A percentile compares a stretch with the other conserved stretches of the same genome.
Conservation (phyloP, 2,797 vertebrate genomes). For the Acanthopagrus latus region DNA sequence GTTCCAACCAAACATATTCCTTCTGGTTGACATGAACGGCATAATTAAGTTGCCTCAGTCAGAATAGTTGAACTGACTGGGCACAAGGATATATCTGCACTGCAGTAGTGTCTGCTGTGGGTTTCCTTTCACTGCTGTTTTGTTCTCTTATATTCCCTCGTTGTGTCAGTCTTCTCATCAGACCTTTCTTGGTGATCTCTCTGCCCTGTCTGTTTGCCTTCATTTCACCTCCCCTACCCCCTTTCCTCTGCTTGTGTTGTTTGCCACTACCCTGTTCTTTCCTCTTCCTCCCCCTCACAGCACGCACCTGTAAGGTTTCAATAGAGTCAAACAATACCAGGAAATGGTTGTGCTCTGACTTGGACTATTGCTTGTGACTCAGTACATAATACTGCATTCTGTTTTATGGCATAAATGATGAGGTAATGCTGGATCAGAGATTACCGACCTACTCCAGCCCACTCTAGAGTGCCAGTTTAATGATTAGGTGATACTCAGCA, state of each 20-base stretch:
- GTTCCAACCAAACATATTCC: conserved; percentile 19
- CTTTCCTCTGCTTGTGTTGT: conserved; percentile 41
- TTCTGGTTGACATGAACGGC: conserved; percentile 29
- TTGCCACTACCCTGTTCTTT: conserved; percentile 9
- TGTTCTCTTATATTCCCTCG: conserved; percentile 35
- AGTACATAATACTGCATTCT: conserved; percentile 23
- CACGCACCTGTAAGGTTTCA: conserved; percentile 74
- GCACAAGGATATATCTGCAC: conserved; percentile 4
- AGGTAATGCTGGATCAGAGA: conserved; percentile 38
- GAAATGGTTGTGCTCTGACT: conserved; percentile 69
- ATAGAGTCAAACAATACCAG: conserved; percentile 79
- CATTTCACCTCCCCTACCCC: conserved; percentile 18
- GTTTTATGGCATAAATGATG: conserved; percentile 27
- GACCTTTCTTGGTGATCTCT: conserved; percentile 20
- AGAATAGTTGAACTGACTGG: conserved; percentile 19
- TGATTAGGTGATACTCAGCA: conserved; percentile 28
- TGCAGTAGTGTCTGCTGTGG: conserved; percentile 13
- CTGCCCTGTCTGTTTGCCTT: conserved; percentile 13
- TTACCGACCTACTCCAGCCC: neutral
- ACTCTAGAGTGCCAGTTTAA: conserved; percentile 4
- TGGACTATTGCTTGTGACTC: conserved; percentile 5
- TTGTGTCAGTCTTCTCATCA: conserved; percentile 17
- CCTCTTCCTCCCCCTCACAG: conserved; percentile 30
- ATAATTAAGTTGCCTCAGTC: conserved; percentile 40
- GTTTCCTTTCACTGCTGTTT: conserved; percentile 12